Evolutionary conservation across 2,797 vertebrate genomes (phyloP).

Genomic region (Crenuchus spilurus): DNA sequence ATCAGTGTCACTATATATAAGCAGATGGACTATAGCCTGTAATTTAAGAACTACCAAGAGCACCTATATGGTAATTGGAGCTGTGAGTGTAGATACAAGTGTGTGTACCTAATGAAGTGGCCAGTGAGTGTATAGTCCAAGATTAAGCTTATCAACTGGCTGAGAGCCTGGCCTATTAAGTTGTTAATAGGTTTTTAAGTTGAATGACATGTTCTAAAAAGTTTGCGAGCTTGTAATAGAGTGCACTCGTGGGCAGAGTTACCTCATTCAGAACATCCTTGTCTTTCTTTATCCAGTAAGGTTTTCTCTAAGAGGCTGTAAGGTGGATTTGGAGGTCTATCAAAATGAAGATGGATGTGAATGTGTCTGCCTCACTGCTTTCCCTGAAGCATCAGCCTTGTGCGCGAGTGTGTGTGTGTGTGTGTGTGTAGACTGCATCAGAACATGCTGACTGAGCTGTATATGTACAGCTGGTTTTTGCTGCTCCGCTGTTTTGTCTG

Average conservation of each 20-base stretch:
- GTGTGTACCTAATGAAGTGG: too few species aligned
- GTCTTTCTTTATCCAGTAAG: conserved; percentile 7
- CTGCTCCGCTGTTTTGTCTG: conserved; percentile 44
- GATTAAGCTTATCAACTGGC: too few species aligned
- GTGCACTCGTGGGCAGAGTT: neutral
- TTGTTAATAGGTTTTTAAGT: neutral
- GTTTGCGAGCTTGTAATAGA: neutral
- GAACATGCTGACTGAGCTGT: conserved; percentile 24
- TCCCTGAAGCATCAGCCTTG: conserved; percentile 18
- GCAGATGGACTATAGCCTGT: too few species aligned
- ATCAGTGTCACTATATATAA: too few species aligned
- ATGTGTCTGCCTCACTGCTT: conserved; percentile 28
- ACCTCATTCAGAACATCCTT: conserved; percentile 11
- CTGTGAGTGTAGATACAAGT: too few species aligned
- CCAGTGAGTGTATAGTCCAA: too few species aligned
- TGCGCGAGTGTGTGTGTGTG: neutral
- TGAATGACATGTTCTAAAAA: neutral
- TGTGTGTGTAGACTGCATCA: conserved; percentile 8
- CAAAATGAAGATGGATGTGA: conserved; percentile 29
- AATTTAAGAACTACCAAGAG: too few species aligned
- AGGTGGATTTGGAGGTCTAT: neutral
- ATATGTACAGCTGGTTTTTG: conserved; percentile 24
- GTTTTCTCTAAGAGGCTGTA: conserved; percentile 12
- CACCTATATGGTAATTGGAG: too few species aligned
- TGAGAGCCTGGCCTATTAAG: neutral